These are phyloP conservation scores for Enteromius afrohamiltoni DNA, from an alignment of 2,797 vertebrate genomes.

Conservation along the genomic window DNA sequence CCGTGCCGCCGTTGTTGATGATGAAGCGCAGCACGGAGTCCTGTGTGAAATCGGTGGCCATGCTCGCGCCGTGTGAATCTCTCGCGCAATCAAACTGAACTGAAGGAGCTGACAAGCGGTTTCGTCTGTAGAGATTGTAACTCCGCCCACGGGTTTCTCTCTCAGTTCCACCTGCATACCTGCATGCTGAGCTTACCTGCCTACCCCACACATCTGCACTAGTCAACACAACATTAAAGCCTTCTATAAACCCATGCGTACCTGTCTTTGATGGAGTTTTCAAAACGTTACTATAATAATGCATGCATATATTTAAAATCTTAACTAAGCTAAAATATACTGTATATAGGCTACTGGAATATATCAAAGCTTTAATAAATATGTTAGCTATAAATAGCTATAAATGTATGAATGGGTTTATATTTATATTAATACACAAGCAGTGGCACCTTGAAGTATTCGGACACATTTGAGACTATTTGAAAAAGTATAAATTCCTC, in stretches of 20 bases:
- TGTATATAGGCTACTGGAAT: background rate
- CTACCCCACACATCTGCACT: background rate
- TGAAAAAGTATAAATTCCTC: background rate
- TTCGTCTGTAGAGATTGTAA: conserved; percentile 39
- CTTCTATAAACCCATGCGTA: no score
- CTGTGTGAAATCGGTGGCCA: conserved; percentile 87
- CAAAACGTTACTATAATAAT: background rate
- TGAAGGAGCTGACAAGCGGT: conserved; percentile 28
- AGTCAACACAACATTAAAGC: no score
- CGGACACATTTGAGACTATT: background rate
- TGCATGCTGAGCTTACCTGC: conserved; percentile 10
- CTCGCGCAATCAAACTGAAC: conserved; percentile 42
- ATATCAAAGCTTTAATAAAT: background rate
- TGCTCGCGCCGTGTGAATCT: conserved; percentile 54
- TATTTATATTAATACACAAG: background rate
- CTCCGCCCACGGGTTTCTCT: conserved; percentile 55
- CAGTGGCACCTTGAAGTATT: background rate
- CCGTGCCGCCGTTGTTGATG: conserved; percentile 79
- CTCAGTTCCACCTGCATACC: conserved; percentile 66
- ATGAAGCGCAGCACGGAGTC: conserved; percentile 87
- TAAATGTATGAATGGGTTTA: background rate
- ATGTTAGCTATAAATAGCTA: background rate
- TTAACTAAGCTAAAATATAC: background rate
- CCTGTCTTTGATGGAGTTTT: no score
- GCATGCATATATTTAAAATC: background rate